phyloP scores from a whole-genome alignment of 1,140 invertebrate species.

The Lucilia cuprina region DNA sequence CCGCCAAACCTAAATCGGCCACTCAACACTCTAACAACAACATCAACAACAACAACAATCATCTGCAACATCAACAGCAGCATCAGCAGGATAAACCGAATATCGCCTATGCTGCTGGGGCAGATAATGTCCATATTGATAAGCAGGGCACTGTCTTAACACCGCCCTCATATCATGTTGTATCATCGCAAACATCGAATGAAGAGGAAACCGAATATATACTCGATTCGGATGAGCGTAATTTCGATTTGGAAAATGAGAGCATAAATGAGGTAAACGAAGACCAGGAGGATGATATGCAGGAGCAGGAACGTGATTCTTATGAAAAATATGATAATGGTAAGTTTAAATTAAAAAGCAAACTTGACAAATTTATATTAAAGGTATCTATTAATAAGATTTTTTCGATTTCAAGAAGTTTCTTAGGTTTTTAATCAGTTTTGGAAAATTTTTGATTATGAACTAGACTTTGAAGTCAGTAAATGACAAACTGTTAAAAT shows the following conservation, averaged over 20 bases:
- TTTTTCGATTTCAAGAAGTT: no score
- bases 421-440: no score
- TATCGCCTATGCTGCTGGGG: constrained; percentile 41
- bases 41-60: constrained; percentile 29
- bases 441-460: no score
- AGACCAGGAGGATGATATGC: constrained; percentile 10
- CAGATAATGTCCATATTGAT: constrained; percentile 31
- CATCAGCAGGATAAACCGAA: constrained; percentile 33
- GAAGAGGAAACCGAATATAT: constrained; percentile 54
- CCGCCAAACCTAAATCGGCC: constrained; percentile 55
- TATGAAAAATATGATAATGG: constrained; percentile 56
- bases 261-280: constrained; percentile 51
- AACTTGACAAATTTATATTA: no score
- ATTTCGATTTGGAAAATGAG: constrained; percentile 49
- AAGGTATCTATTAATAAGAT: no score
- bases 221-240: constrained; percentile 49
- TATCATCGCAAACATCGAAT: constrained; percentile 55
- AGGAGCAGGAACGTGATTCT: constrained; percentile 36
- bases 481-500: no score
- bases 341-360: constrained; percentile 44
- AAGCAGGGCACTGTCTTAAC: constrained; percentile 31
- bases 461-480: no score
- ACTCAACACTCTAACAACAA: constrained; percentile 44
- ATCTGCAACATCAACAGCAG: constrained; percentile 33
- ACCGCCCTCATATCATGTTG: constrained; percentile 51